These are phyloP conservation scores for Ceratitis capitata DNA, from an alignment of 1,140 invertebrate species.

Conservation along the genomic window DNA sequence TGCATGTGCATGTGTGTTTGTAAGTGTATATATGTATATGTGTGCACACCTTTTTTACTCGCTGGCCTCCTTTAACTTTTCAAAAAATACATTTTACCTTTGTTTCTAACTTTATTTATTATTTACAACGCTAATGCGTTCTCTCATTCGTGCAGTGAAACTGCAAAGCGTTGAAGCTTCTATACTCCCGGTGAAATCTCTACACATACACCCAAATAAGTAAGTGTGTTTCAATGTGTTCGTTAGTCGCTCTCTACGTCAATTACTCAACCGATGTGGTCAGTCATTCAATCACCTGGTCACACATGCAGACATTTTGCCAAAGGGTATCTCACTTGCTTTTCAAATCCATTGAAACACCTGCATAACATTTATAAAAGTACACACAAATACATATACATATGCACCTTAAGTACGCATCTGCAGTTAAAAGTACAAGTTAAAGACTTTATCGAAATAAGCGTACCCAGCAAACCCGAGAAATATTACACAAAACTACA, in stretches of 20 bases:
- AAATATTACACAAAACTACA: no score
- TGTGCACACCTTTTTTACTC: background rate
- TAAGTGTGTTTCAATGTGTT: background rate
- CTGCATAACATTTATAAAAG: background rate
- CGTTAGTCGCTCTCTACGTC: background rate
- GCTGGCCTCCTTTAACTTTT: slow-evolving; percentile 19
- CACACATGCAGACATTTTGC: background rate
- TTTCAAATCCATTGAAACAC: background rate
- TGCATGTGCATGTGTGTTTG: background rate
- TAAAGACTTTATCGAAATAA: no score
- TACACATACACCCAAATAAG: background rate
- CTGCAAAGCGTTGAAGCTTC: background rate
- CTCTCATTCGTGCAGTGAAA: background rate
- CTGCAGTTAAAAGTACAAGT: no score
- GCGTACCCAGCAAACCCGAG: no score
- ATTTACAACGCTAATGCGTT: background rate
- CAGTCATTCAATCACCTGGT: background rate
- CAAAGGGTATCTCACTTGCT: background rate
- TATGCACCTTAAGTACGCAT: no score
- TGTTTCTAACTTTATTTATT: slow-evolving; percentile 27
- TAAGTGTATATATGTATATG: no score
- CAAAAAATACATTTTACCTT: slow-evolving; percentile 12
- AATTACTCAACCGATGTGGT: background rate
- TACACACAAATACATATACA: no score
- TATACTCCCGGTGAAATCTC: background rate